Evolutionary conservation across 2,888 invertebrate genomes (phyloP).

Genomic region (Cantharis lateralis): DNA sequence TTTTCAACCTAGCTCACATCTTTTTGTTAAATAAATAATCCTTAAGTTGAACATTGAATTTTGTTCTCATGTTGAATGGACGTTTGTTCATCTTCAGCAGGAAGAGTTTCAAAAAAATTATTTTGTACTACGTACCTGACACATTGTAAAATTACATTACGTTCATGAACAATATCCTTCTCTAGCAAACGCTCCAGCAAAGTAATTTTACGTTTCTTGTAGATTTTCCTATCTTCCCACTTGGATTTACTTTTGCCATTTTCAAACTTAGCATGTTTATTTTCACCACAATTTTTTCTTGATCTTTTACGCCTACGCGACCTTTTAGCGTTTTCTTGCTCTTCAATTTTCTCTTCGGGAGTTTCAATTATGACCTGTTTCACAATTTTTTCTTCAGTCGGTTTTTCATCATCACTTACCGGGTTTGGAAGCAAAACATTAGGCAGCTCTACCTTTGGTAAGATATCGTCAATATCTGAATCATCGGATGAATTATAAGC

Average conservation of each 20-base stretch:
- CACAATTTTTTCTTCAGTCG: constrained; percentile 56
- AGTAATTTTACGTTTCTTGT: constrained; percentile 56
- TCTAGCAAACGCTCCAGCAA: constrained; percentile 74
- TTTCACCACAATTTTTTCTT: constrained; percentile 34
- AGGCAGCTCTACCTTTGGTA: constrained; percentile 6
- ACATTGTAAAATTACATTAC: constrained; percentile 87
- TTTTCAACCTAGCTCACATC: background rate
- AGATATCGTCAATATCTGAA: constrained; percentile 40
- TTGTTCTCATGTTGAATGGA: background rate
- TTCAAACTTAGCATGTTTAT: constrained; percentile 39
- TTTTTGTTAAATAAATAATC: background rate
- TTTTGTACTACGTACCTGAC: constrained; percentile 77
- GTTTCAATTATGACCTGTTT: constrained; percentile 25
- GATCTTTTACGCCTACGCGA: constrained; percentile 24
- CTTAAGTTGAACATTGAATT: background rate
- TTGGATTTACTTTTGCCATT: constrained; percentile 4
- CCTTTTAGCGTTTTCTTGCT: background rate
- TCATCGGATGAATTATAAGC: constrained; percentile 64
- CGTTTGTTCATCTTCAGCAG: constrained; percentile 48
- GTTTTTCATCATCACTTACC: constrained; percentile 56
- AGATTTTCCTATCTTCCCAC: background rate
- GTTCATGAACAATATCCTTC: constrained; percentile 80
- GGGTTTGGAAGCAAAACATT: background rate
- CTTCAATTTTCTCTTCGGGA: constrained; percentile 36
- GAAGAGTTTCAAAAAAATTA: constrained; percentile 65